These are phyloP conservation scores for Octopus bimaculoides DNA, from an alignment of 1,140 invertebrate species.

Conservation along the genomic window DNA sequence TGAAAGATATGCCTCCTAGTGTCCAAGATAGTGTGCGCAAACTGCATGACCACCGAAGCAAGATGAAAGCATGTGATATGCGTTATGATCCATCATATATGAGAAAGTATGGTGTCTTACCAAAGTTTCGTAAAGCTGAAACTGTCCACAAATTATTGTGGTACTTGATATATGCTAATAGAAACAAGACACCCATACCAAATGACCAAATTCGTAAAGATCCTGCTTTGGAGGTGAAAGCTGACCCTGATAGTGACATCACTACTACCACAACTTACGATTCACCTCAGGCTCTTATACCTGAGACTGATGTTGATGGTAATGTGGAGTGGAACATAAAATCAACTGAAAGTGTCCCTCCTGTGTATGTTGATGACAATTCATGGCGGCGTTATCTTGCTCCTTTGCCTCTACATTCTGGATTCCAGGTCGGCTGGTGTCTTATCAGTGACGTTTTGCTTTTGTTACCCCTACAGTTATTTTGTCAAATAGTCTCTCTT, in stretches of 20 bases:
- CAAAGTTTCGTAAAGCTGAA: conserved; percentile 71
- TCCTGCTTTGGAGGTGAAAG: background rate
- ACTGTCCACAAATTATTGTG: conserved; percentile 69
- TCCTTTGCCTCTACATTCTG: conserved; percentile 64
- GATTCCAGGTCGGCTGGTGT: conserved; percentile 71
- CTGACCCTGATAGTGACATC: background rate
- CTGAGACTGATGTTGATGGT: background rate
- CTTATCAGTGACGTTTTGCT: conserved; percentile 72
- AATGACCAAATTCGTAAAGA: conserved; percentile 16
- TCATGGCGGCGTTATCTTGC: conserved; percentile 76
- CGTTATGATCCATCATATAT: conserved; percentile 23
- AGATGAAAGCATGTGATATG: background rate
- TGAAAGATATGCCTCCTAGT: background rate
- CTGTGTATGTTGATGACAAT: conserved; percentile 53
- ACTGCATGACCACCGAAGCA: background rate
- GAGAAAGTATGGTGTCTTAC: conserved; percentile 61
- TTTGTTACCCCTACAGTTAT: conserved; percentile 71
- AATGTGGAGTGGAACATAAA: conserved; percentile 12
- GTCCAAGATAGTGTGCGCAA: background rate
- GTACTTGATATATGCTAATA: conserved; percentile 68
- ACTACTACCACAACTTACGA: background rate
- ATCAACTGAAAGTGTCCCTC: conserved; percentile 26
- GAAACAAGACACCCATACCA: conserved; percentile 52
- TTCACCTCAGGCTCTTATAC: background rate
- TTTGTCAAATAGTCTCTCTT: conserved; percentile 69